Percentiles rank a stretch among this genome's conserved stretches.
phyloP scores from a whole-genome alignment of 2,888 invertebrate species.

The Drosophila differens region DNA sequence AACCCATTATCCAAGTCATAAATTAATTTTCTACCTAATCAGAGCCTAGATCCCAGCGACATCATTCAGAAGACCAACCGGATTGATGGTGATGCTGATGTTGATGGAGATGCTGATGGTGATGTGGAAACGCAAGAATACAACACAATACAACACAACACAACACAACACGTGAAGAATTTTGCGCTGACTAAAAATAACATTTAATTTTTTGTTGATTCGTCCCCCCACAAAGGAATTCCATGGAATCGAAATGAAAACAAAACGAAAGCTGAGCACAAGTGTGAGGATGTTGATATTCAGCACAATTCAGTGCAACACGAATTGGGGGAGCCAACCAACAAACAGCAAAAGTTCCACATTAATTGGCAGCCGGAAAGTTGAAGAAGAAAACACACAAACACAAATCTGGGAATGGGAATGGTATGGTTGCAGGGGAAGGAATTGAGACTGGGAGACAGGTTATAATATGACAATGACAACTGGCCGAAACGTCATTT shows the following conservation, averaged over 20 bases:
- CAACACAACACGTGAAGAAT: slow-evolving; percentile 24
- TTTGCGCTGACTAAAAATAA: slow-evolving; percentile 69
- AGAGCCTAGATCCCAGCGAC: slow-evolving; percentile 20
- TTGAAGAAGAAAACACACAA: slow-evolving; percentile 15
- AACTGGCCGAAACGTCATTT: slow-evolving; percentile 40
- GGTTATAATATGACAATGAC: slow-evolving; percentile 50
- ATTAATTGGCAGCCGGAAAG: slow-evolving; percentile 48
- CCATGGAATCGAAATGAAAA: slow-evolving; percentile 59
- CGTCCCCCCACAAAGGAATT: slow-evolving; percentile 44
- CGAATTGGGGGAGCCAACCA: slow-evolving; percentile 40
- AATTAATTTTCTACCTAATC: background rate
- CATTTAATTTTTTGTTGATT: slow-evolving; percentile 35
- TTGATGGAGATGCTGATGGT: background rate
- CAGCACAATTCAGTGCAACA: slow-evolving; percentile 12
- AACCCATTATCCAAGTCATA: background rate
- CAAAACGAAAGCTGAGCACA: slow-evolving; percentile 47
- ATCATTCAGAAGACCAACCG: slow-evolving; percentile 4
- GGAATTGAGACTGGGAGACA: slow-evolving; percentile 20
- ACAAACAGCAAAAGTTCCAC: slow-evolving; percentile 24
- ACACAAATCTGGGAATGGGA: slow-evolving; percentile 54
- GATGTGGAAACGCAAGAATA: slow-evolving; percentile 9
- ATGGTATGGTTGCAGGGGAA: slow-evolving; percentile 21
- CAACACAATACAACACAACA: slow-evolving; percentile 13
- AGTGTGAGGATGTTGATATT: slow-evolving; percentile 50
- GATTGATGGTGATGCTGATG: slow-evolving; percentile 16